Conservation (phyloP, 2,113 vertebrate species). For the Urocolius indicus region DNA sequence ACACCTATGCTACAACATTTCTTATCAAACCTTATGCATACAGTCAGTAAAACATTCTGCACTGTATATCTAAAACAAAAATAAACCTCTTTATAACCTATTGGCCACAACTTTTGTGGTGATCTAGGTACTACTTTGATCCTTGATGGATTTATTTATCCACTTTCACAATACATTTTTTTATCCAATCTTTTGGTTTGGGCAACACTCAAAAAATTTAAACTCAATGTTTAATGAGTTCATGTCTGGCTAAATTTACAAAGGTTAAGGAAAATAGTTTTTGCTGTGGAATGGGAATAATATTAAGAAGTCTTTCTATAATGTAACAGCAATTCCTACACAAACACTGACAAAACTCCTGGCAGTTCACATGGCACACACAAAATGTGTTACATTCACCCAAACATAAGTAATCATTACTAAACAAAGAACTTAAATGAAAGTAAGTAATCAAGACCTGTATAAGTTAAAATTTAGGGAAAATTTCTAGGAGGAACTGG, state of each 20-base stretch:
- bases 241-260: not conserved
- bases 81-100: not conserved
- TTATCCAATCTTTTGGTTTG: not conserved
- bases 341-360: not conserved
- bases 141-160: not conserved
- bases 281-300: not conserved
- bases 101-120: not conserved
- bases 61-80: not conserved
- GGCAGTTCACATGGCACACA: not conserved
- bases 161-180: not conserved
- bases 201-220: not conserved
- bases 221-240: not conserved
- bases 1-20: not conserved
- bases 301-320: not conserved
- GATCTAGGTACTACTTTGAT: not conserved
- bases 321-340: not conserved
- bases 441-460: not conserved
- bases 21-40: not conserved
- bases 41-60: not conserved
- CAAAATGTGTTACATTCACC: not conserved
- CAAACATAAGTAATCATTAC: not conserved
- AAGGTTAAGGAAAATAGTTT: not conserved
- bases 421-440: not conserved
- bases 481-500: not conserved
- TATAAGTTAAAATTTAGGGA: not conserved